Evolutionary conservation across 2,113 vertebrate genomes (phyloP), one percentile per base, ranked within the genome.

Genomic region (Galbula dea): DNA sequence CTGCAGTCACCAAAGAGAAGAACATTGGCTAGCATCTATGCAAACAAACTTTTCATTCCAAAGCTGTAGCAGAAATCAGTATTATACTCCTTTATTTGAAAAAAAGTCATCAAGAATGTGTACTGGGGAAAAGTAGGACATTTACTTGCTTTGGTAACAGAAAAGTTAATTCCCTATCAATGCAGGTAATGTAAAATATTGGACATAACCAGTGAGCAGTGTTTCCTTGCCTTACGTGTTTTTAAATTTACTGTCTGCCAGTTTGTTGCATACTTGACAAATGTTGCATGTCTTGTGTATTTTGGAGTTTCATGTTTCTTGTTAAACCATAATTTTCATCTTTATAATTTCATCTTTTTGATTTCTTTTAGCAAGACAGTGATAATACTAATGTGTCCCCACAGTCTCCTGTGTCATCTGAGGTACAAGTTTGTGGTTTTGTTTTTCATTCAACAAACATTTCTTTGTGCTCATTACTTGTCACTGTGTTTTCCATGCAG

Each of bases 311-410:
- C 87, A 62, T 77, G 39, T 94, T 95, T 81, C 92, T 78, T 96
- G 48, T 95, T 79, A 85, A 96, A 54, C 92, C 97, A 97, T 96
- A 74, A 29, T 90, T 90, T 96, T 91, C 77, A 48, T 97, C 86
- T 90, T 97, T 97, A 88, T 97, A 97, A 98, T 97, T 97, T 96
- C 97, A 92, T 96, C 52, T 97, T 94, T 97, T 97, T 97, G 96
- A 74, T 97, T 97, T 98, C 94, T 93, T 98, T 97, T 98, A 98
- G 98, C 97, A 97, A 97, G 97, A 98, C 96, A 97, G 96, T 98
- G 98, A 98, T 98, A 96, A 98, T 98, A 97, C 97, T 98, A 97
- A 98, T 98, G 97, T 98, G 97, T 98, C 97, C 71, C 97, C 98
- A 97, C 98, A 98, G 97, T 98, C 98, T 97, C 98, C 98, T 83